Conservation (phyloP, 1,140 invertebrate species). For the Tetragonula clypearis region DNA sequence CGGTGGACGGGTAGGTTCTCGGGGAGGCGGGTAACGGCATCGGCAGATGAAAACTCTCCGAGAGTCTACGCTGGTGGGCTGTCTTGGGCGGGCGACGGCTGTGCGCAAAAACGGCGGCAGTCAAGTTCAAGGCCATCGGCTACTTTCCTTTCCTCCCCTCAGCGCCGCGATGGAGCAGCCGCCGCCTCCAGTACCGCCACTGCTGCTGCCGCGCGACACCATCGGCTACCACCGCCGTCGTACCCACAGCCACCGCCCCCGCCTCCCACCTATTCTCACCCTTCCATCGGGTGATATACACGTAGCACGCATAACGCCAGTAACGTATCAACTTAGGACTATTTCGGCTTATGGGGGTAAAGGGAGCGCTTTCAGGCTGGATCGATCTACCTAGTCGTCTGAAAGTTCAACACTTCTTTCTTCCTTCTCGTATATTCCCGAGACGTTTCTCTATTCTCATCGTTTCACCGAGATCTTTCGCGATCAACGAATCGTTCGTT, state of each 20-base stretch:
- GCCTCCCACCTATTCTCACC: conserved; percentile 51
- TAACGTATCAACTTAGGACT: conserved; percentile 49
- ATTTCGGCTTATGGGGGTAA: background rate
- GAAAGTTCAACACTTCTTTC: conserved; percentile 52
- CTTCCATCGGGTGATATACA: conserved; percentile 49
- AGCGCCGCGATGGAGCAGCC: background rate
- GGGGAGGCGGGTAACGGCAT: background rate
- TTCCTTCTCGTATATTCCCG: background rate
- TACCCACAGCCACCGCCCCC: conserved; percentile 39
- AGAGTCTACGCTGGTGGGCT: conserved; percentile 68
- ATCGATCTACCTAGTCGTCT: conserved; percentile 55
- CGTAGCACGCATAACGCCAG: conserved; percentile 52
- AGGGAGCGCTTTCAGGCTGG: conserved; percentile 47
- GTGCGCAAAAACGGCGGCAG: conserved; percentile 72
- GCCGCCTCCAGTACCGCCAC: conserved; percentile 14
- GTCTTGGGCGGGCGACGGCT: conserved; percentile 68
- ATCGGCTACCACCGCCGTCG: conserved; percentile 11
- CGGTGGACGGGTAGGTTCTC: background rate
- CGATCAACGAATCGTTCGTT: background rate
- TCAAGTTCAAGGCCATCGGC: conserved; percentile 75
- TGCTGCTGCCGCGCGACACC: background rate
- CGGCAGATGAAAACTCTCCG: conserved; percentile 19
- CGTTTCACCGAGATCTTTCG: background rate
- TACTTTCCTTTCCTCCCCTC: conserved; percentile 5
- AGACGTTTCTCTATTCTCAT: no score